Base-by-base conservation (phyloP, 1,140 invertebrate genomes). In the Aphis gossypii region DNA sequence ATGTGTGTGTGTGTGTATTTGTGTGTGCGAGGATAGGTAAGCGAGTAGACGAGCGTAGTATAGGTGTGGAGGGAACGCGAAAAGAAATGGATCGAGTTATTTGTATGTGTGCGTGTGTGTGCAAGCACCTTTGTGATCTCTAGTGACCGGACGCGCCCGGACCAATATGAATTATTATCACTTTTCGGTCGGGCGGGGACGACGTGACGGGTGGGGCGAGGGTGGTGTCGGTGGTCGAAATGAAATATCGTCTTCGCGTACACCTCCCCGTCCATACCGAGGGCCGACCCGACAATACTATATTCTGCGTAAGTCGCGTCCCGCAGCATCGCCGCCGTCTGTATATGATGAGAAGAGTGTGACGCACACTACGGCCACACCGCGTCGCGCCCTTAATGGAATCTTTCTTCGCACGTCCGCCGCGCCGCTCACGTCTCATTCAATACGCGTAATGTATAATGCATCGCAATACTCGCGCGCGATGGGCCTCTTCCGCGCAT, bases 91-190 rank as follows among this genome's bases (percentile, higher is more conserved):
- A 48, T 92, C 91, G 91, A 92, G 76, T 83, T 92, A 92, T 83
- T 38, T 92, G 60, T 46, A 20, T n/a, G 44, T 46, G 44, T 86
- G 25, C 6, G 87, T 23, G 48, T 8, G 44, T 44, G 46, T 14
- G 38, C 41, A 68, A 30, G 60, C 91, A 83, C 91, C 91, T 92
- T 92, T 92, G 91, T 92, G 91, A 92, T 92, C 91, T 92, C 91
- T 92, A 92, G 91, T 83, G 91, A 92, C 91, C 91, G 91, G 51
- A 92, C 76, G 60, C 54, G 90, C 90, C 90, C 90, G 90, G 90
- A 76, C 91, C 91, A 92, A 92, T 92, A 92, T 92, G 91, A 92
- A 92, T 92, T 92, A 92, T 92, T 92, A 92, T 92, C 91, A 92
- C 91, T 92, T 92, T 92, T 76, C 91, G 88, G 88, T 56, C 88